Conservation (phyloP, 1,140 invertebrate species). For the Heliconius himera region DNA sequence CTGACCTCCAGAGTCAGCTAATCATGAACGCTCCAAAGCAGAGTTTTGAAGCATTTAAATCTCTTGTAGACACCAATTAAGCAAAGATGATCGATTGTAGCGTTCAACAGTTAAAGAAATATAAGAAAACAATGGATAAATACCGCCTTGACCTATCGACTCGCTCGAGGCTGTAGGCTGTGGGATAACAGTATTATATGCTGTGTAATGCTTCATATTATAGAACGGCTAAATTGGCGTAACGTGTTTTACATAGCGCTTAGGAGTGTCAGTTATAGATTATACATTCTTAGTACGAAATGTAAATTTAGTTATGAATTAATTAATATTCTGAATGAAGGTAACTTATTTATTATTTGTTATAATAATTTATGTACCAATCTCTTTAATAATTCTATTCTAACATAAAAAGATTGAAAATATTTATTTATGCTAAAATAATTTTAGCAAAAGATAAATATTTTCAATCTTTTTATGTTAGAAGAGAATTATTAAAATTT, state of each 20-base stretch:
- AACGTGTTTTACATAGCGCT: background rate
- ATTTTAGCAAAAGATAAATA: too few relatives aligned
- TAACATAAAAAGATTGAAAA: too few relatives aligned
- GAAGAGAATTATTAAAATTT: too few relatives aligned
- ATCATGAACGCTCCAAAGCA: conserved; percentile 42
- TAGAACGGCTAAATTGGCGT: background rate
- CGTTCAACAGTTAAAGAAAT: conserved; percentile 37
- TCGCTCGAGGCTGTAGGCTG: conserved; percentile 47
- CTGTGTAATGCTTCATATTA: conserved; percentile 12
- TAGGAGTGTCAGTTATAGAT: background rate
- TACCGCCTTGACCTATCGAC: conserved; percentile 65
- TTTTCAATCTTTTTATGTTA: too few relatives aligned
- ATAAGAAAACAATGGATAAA: conserved; percentile 61
- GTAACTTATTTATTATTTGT: background rate
- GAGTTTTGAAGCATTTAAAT: conserved; percentile 37
- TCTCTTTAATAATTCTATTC: too few relatives aligned
- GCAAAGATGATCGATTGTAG: conserved; percentile 51
- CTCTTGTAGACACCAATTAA: conserved; percentile 52
- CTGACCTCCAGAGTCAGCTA: conserved; percentile 43
- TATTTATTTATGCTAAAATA: too few relatives aligned
- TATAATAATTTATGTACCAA: too few relatives aligned
- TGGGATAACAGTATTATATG: conserved; percentile 21
- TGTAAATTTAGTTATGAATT: background rate
- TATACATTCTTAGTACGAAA: background rate
- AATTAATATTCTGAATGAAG: background rate